Evolutionary conservation across 2,888 invertebrate species (phyloP).

Genomic region (Eumerus sabulonum): DNA sequence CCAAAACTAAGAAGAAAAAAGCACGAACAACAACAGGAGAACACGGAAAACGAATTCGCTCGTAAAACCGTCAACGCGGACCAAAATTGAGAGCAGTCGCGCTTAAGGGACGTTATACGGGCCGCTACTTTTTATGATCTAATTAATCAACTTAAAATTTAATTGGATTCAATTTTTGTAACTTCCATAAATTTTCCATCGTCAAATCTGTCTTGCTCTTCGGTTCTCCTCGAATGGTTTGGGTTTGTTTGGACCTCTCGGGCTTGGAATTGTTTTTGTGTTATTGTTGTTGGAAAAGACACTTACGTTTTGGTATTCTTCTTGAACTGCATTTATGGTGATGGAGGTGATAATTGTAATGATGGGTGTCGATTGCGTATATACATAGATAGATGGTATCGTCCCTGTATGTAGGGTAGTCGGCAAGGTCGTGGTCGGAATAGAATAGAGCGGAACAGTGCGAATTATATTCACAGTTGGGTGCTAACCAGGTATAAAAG

Average conservation of each 20-base stretch:
- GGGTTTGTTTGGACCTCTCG: slow-evolving; percentile 10
- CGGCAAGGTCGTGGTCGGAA: too few species aligned
- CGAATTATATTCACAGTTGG: too few species aligned
- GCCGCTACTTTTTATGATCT: slow-evolving; percentile 39
- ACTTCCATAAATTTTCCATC: slow-evolving; percentile 55
- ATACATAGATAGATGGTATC: too few species aligned
- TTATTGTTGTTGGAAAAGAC: slow-evolving; percentile 22
- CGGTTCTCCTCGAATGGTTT: slow-evolving; percentile 5
- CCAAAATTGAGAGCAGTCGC: background rate
- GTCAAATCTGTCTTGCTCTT: slow-evolving; percentile 25
- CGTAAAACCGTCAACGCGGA: slow-evolving; percentile 19
- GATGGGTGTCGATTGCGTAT: slow-evolving; percentile 37
- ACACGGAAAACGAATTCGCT: slow-evolving; percentile 9
- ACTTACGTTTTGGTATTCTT: slow-evolving; percentile 19
- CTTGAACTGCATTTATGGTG: slow-evolving; percentile 50
- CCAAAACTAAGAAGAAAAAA: too few species aligned
- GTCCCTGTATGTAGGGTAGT: too few species aligned
- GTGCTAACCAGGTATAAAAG: too few species aligned
- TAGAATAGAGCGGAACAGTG: too few species aligned
- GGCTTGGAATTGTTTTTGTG: slow-evolving; percentile 14
- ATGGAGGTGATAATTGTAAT: slow-evolving; percentile 60
- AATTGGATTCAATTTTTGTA: slow-evolving; percentile 61
- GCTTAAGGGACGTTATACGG: background rate
- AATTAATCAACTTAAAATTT: slow-evolving; percentile 57
- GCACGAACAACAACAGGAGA: too few species aligned